A percentile compares a stretch with the other conserved stretches of the same genome.
Evolutionary conservation across 2,888 invertebrate species (phyloP).

Genomic region (Cylloceria caligata): DNA sequence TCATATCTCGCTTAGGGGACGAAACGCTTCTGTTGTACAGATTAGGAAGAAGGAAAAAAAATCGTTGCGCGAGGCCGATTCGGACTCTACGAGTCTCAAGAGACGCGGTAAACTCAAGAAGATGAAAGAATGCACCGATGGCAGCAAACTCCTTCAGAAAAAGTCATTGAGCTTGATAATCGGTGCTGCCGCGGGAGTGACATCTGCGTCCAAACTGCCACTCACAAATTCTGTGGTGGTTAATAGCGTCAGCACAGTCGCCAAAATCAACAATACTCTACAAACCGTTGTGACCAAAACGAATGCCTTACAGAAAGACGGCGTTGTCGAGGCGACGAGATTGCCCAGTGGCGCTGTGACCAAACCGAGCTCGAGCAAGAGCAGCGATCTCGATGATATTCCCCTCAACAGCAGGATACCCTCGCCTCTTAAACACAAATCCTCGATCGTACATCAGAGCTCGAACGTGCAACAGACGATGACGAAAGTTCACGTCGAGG

Average conservation of each 20-base stretch:
- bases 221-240: slow-evolving; percentile 80
- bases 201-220: slow-evolving; percentile 80
- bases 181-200: slow-evolving; percentile 72
- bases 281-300: slow-evolving; percentile 80
- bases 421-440: slow-evolving; percentile 82
- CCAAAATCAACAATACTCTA: slow-evolving; percentile 81
- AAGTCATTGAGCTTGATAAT: slow-evolving; percentile 82
- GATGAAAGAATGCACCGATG: slow-evolving; percentile 84
- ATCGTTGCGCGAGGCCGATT: slow-evolving; percentile 85
- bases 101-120: slow-evolving; percentile 86
- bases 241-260: slow-evolving; percentile 78
- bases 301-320: slow-evolving; percentile 81
- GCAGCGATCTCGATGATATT: slow-evolving; percentile 82
- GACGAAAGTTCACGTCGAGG: slow-evolving; percentile 79
- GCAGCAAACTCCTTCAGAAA: slow-evolving; percentile 82
- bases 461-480: slow-evolving; percentile 75
- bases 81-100: slow-evolving; percentile 80
- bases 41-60: slow-evolving; percentile 90
- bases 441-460: slow-evolving; percentile 76
- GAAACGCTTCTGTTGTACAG: slow-evolving; percentile 93
- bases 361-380: slow-evolving; percentile 80
- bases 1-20: slow-evolving; percentile 93
- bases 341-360: slow-evolving; percentile 71
- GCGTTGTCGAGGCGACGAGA: slow-evolving; percentile 75
- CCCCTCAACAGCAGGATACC: slow-evolving; percentile 83